Conservation (phyloP, 2,113 vertebrate genomes). For the Microcebus murinus region DNA sequence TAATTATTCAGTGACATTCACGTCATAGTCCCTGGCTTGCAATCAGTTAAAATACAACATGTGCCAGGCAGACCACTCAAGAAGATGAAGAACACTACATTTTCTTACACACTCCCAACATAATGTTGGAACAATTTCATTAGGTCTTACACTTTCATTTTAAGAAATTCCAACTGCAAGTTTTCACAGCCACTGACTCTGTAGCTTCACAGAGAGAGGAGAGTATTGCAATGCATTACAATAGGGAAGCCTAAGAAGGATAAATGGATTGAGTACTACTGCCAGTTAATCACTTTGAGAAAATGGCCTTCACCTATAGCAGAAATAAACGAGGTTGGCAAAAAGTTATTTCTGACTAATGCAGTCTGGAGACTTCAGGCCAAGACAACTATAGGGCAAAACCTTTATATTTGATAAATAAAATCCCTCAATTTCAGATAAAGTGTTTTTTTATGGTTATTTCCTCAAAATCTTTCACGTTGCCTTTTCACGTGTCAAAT, state of each 20-base stretch:
- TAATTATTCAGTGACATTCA: constrained; percentile 64
- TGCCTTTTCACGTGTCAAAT: constrained; percentile 57
- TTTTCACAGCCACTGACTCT: constrained; percentile 43
- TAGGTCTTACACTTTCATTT: constrained; percentile 53
- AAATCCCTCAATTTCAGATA: constrained; percentile 70
- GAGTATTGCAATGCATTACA: constrained; percentile 45
- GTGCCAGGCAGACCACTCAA: constrained; percentile 61
- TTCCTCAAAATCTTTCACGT: constrained; percentile 58
- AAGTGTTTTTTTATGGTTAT: constrained; percentile 52
- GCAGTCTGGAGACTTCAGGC: constrained; percentile 42
- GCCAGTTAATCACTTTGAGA: constrained; percentile 72
- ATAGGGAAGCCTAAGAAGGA: constrained; percentile 42
- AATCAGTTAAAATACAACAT: constrained; percentile 52
- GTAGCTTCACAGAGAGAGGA: constrained; percentile 28
- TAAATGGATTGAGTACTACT: constrained; percentile 65
- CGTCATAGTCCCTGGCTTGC: constrained; percentile 46
- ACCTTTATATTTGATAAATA: constrained; percentile 64
- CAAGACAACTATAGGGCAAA: constrained; percentile 50
- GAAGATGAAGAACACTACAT: constrained; percentile 59
- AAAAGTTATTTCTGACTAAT: constrained; percentile 66
- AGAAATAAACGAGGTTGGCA: constrained; percentile 54
- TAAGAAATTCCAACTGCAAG: constrained; percentile 50
- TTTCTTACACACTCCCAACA: constrained; percentile 46
- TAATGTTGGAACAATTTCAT: constrained; percentile 63
- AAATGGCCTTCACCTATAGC: constrained; percentile 62